phyloP scores from a whole-genome alignment of 1,140 invertebrate genomes.

The Drosophila melanogaster region DNA sequence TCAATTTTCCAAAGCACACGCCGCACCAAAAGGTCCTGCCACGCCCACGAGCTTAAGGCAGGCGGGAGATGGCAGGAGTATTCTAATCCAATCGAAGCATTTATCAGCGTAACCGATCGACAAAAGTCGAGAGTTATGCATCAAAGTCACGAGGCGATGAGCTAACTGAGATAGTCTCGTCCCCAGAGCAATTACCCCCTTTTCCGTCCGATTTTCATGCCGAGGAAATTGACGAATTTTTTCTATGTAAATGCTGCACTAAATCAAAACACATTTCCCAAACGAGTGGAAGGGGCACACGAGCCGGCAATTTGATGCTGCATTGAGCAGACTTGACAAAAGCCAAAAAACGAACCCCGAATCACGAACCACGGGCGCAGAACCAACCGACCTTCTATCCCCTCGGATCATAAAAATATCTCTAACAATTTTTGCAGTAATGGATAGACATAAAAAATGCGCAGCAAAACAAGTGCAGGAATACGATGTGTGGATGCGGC shows the following conservation, averaged over 20 bases:
- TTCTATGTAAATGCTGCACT: constrained; percentile 78
- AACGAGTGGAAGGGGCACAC: constrained; percentile 37
- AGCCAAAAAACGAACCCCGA: constrained; percentile 41
- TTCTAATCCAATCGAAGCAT: constrained; percentile 80
- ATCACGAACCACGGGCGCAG: constrained; percentile 13
- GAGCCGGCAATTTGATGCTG: constrained; percentile 75
- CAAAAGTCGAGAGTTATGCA: constrained; percentile 79
- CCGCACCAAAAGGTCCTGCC: constrained; percentile 35
- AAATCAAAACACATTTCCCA: constrained; percentile 69
- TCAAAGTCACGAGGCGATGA: constrained; percentile 72
- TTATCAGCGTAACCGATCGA: constrained; percentile 77
- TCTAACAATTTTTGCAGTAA: constrained; percentile 76
- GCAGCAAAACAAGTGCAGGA: constrained; percentile 55
- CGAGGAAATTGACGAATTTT: constrained; percentile 72
- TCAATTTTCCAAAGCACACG: constrained; percentile 66
- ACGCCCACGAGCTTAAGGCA: constrained; percentile 69
- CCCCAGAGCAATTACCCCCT: constrained; percentile 55
- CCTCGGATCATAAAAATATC: constrained; percentile 61
- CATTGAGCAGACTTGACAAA: constrained; percentile 72
- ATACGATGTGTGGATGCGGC: not conserved
- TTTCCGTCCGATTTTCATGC: constrained; percentile 10
- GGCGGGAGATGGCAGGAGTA: constrained; percentile 14
- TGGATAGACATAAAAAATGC: constrained; percentile 75
- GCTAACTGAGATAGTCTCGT: constrained; percentile 50
- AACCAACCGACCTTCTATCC: constrained; percentile 20